Evolutionary conservation across 1,140 invertebrate genomes (phyloP).

Genomic region (Odontomachus brunneus): DNA sequence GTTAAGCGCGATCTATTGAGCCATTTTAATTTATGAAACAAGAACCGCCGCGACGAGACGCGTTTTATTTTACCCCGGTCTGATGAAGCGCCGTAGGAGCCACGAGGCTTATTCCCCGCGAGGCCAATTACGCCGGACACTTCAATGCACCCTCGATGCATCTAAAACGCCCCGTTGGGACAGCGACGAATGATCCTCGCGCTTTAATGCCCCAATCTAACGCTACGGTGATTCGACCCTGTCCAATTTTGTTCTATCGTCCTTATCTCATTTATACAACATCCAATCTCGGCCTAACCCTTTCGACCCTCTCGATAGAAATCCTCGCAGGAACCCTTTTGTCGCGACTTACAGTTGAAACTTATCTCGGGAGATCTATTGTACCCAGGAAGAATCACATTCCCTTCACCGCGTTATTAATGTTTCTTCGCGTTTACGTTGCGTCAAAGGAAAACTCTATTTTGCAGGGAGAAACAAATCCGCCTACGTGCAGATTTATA

Average conservation of each 20-base stretch:
- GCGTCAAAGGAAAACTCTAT: neutral
- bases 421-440: neutral
- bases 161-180: constrained; percentile 40
- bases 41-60: neutral
- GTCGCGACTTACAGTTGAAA: neutral
- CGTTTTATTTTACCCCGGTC: constrained; percentile 6
- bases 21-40: neutral
- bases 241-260: constrained; percentile 41
- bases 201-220: constrained; percentile 48
- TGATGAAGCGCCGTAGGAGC: constrained; percentile 6
- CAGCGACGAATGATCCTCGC: constrained; percentile 25
- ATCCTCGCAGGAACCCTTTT: neutral
- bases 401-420: neutral
- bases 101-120: constrained; percentile 4
- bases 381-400: neutral
- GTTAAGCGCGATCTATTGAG: constrained; percentile 1
- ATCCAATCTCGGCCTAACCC: constrained; percentile 25
- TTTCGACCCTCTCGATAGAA: constrained; percentile 3
- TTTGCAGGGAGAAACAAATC: neutral
- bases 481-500: neutral
- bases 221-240: constrained; percentile 30
- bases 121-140: constrained; percentile 35
- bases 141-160: constrained; percentile 42
- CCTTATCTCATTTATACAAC: constrained; percentile 40
- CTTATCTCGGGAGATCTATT: neutral